Percentiles rank a stretch among this genome's conserved stretches.
phyloP scores from a whole-genome alignment of 2,113 vertebrate species.

The Nicator chloris region DNA sequence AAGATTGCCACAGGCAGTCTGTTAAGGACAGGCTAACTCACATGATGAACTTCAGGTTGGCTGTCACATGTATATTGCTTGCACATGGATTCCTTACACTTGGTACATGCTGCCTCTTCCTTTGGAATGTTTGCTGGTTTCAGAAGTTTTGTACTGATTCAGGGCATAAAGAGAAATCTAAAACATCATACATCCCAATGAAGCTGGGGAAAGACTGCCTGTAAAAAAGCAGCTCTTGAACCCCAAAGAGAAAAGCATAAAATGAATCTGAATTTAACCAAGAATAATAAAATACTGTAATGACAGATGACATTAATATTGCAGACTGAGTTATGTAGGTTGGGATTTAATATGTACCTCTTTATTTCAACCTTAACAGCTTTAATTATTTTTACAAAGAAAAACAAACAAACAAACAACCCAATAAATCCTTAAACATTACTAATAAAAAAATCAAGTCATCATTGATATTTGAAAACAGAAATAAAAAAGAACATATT shows the following conservation, averaged over 20 bases:
- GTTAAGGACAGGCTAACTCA: not conserved
- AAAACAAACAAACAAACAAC: not conserved
- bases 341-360: not conserved
- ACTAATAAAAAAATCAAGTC: slow-evolving; percentile 6
- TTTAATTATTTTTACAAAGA: slow-evolving; percentile 31
- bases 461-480: slow-evolving; percentile 48
- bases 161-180: not conserved
- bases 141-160: not conserved
- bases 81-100: not conserved
- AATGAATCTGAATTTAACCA: slow-evolving; percentile 1
- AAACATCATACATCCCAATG: not conserved
- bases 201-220: not conserved
- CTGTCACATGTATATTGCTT: fast-evolving
- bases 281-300: not conserved
- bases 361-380: not conserved
- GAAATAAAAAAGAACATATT: slow-evolving; percentile 47
- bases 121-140: not conserved
- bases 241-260: not conserved
- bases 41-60: not conserved
- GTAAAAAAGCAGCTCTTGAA: not conserved
- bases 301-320: not conserved
- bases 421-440: not conserved
- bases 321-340: not conserved
- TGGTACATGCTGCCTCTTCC: fast-evolving
- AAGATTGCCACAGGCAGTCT: not conserved